phyloP scores from a whole-genome alignment of 2,888 invertebrate species.

The Villa cingulata region DNA sequence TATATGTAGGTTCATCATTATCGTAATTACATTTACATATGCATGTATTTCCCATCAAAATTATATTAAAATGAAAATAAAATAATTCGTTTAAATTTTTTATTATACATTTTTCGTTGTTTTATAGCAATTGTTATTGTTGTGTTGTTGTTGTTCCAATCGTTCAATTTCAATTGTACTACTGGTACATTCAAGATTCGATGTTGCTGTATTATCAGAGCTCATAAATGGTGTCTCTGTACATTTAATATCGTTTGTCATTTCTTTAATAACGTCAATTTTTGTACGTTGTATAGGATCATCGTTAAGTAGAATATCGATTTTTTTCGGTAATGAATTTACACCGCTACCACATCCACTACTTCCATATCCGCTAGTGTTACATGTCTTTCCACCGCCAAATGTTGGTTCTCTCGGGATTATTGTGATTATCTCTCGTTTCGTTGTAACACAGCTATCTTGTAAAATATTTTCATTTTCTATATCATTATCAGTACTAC shows the following conservation, averaged over 20 bases:
- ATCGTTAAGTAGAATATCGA: constrained; percentile 26
- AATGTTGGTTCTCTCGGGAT: constrained; percentile 33
- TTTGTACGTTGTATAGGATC: constrained; percentile 19
- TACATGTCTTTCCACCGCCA: constrained; percentile 22
- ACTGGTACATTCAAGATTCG: constrained; percentile 25
- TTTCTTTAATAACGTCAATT: constrained; percentile 25
- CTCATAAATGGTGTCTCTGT: constrained; percentile 32
- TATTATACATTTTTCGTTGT: too few relatives aligned
- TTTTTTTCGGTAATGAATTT: constrained; percentile 16
- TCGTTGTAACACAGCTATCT: constrained; percentile 21
- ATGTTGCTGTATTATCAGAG: constrained; percentile 28
- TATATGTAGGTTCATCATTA: too few relatives aligned
- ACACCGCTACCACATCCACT: constrained; percentile 7
- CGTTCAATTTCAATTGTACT: too few relatives aligned
- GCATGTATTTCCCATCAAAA: too few relatives aligned
- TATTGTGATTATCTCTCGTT: constrained; percentile 16
- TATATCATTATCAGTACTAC: constrained; percentile 1
- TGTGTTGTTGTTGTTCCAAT: too few relatives aligned
- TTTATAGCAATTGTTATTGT: too few relatives aligned
- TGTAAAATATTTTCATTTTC: constrained; percentile 16
- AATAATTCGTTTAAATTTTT: too few relatives aligned
- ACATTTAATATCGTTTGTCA: constrained; percentile 27
- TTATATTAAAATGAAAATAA: too few relatives aligned
- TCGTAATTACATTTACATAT: too few relatives aligned
- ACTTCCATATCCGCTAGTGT: too few relatives aligned